These are phyloP conservation scores for Aselliscus stoliczkanus DNA, from an alignment of 2,797 vertebrate genomes.

Conservation along the genomic window DNA sequence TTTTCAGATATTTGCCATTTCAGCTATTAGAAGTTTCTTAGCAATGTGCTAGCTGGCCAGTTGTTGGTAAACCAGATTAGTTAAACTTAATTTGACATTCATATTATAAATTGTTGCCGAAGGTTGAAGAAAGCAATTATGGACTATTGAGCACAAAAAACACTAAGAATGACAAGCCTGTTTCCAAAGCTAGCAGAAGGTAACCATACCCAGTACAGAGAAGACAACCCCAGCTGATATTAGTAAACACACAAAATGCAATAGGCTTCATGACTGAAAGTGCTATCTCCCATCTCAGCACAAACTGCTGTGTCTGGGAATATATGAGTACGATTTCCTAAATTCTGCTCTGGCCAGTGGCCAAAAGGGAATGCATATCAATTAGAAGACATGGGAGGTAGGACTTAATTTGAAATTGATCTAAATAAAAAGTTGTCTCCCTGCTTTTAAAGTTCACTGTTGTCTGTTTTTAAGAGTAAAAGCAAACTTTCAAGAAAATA, in stretches of 20 bases:
- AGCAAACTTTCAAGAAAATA: conserved; percentile 67
- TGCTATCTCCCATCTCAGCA: conserved; percentile 55
- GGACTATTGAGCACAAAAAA: conserved; percentile 12
- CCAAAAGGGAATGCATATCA: conserved; percentile 73
- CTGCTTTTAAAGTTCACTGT: conserved; percentile 67
- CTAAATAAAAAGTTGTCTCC: conserved; percentile 66
- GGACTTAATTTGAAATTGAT: conserved; percentile 75
- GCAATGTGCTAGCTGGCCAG: conserved; percentile 41
- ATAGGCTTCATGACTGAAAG: conserved; percentile 53
- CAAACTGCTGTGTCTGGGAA: conserved; percentile 70
- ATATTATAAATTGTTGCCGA: conserved; percentile 36
- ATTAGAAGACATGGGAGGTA: conserved; percentile 77
- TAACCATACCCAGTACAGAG: neutral
- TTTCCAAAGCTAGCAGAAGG: conserved; percentile 14
- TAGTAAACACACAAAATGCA: conserved; percentile 34
- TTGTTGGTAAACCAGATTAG: conserved; percentile 68
- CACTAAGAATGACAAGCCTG: neutral
- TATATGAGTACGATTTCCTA: conserved; percentile 76
- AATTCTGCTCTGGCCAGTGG: conserved; percentile 72
- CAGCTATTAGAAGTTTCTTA: neutral
- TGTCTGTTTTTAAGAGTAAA: conserved; percentile 62
- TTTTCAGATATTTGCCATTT: neutral
- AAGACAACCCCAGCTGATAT: conserved; percentile 2
- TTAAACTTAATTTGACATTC: conserved; percentile 69
- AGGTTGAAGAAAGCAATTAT: conserved; percentile 46